Evolutionary conservation across 2,113 vertebrate species (phyloP).

Genomic region (Salvelinus sp.): DNA sequence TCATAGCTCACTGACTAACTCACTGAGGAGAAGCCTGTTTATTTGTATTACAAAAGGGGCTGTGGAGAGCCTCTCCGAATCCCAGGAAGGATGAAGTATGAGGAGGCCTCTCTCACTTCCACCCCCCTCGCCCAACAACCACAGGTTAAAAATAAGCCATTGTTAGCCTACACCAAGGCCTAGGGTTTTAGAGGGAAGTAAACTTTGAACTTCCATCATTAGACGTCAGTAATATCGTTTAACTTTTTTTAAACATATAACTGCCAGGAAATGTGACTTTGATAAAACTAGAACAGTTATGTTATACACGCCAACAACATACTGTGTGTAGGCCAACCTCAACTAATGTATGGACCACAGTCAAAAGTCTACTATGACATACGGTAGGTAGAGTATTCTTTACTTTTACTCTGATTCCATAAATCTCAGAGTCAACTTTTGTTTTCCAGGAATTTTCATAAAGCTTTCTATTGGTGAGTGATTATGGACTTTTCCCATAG

Average conservation of each 20-base stretch:
- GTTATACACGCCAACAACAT: too few species aligned
- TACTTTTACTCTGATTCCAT: neutral
- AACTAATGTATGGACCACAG: too few species aligned
- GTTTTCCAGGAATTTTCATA: neutral
- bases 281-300: too few species aligned
- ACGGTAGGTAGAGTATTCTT: neutral
- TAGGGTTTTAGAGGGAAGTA: neutral
- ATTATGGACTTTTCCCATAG: constrained; percentile 61
- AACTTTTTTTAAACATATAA: too few species aligned
- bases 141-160: constrained; percentile 68
- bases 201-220: too few species aligned
- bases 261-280: too few species aligned
- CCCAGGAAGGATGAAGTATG: constrained; percentile 48
- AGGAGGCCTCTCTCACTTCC: constrained; percentile 56
- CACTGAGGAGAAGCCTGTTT: neutral
- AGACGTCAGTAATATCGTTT: too few species aligned
- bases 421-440: constrained; percentile 29
- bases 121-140: constrained; percentile 27
- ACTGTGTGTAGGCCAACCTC: too few species aligned
- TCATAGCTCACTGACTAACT: neutral
- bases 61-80: neutral
- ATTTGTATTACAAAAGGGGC: neutral
- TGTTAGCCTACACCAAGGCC: constrained; percentile 47
- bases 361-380: neutral
- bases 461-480: constrained; percentile 32